Base-by-base conservation (phyloP, 2,113 vertebrate species). In the Percopsis transmontana region DNA sequence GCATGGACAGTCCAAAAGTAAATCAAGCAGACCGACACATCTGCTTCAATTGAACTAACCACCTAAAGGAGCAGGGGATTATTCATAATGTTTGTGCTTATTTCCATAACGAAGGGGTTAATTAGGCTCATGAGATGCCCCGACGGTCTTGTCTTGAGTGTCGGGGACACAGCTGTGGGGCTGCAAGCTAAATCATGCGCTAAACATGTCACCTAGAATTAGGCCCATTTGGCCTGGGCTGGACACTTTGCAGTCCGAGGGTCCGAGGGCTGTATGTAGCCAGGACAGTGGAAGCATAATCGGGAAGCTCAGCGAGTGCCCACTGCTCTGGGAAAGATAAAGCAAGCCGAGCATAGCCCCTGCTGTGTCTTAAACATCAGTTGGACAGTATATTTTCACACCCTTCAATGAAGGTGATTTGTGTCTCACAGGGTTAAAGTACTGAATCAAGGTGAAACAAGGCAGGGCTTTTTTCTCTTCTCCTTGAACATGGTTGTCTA, bases 131-230 rank as follows among this genome's bases (percentile, higher is more conserved):
- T 73, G 79, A 81, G 84, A 83, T 45, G 77, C 87, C 90, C 88
- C 90, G 58, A 52, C 63, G 1, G 87, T 89, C 90, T 87, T 87
- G 91, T 90, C 90, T 89, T 89, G 91, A 92, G 86, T 87, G 87
- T 91, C 85, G 72, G 79, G 89, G 90, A 90, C 92, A 88, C 90
- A 92, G 81, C 87, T 91, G 89, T 82, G 80, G 58, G 86, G 94
- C 92, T 92, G 89, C 81, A 69, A 92, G 92, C 89, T 92, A 92
- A 90, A 91, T 87, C 86, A 91, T 92, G 90, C 39, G 66, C 90
- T 91, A 90, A 91, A 92, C 92, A 87, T 90, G 91, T 94, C 93
- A 92, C 74, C 74, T 89, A 89, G 89, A 64, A 81, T 90, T 80
- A 85, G 86, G 87, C 72, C 79, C 85, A 87, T 77, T 89, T 80